These are phyloP conservation scores for Rhopalosiphum padi DNA, from an alignment of 1,140 invertebrate species.

Conservation along the genomic window DNA sequence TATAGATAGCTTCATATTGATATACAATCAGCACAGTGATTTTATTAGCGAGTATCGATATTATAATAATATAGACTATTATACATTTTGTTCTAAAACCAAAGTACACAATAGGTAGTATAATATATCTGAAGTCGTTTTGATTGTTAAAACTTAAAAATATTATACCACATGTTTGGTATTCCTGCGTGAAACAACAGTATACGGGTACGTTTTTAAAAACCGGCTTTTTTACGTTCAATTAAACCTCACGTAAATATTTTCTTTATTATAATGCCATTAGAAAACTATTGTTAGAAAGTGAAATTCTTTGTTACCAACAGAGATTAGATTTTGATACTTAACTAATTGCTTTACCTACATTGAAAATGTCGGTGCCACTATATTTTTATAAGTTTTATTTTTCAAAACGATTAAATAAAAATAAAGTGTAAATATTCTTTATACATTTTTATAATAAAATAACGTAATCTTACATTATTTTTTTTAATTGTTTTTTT, in stretches of 20 bases:
- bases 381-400: background rate
- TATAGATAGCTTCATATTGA: background rate
- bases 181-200: background rate
- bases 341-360: background rate
- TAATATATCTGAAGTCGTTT: background rate
- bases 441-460: background rate
- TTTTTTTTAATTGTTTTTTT: background rate
- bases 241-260: background rate
- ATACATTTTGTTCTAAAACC: background rate
- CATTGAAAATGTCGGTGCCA: background rate
- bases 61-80: background rate
- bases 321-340: background rate
- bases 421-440: background rate
- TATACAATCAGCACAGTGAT: background rate
- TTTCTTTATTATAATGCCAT: background rate
- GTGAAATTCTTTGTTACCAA: background rate
- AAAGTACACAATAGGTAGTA: background rate
- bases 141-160: background rate
- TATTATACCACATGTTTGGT: background rate
- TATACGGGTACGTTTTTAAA: background rate
- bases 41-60: background rate
- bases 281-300: background rate
- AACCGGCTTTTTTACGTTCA: background rate
- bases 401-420: background rate
- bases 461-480: background rate